Conservation (phyloP, 2,888 invertebrate genomes). For the Cosmia pyralina region DNA sequence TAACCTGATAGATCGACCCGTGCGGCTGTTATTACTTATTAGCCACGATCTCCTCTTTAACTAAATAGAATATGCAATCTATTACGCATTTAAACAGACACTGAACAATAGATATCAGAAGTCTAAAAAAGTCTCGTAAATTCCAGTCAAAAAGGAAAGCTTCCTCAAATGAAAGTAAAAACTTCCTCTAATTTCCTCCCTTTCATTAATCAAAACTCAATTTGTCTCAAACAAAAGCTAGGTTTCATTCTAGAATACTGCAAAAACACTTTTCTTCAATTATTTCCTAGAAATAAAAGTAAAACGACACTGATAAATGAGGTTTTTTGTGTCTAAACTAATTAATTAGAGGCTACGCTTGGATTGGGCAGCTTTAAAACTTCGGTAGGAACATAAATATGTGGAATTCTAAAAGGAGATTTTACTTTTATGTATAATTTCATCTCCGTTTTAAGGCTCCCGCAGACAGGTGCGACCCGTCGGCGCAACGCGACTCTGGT, state of each 20-base stretch:
- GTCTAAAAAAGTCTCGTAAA: background rate
- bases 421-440: background rate
- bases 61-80: no score
- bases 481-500: no score
- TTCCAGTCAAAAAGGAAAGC: background rate
- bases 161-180: conserved; percentile 23
- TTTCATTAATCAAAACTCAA: conserved; percentile 50
- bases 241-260: conserved; percentile 26
- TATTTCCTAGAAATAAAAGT: conserved; percentile 50
- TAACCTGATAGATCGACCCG: no score
- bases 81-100: no score
- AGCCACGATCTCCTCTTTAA: no score
- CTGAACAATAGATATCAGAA: background rate
- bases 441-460: background rate
- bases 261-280: conserved; percentile 46
- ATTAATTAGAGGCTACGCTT: conserved; percentile 51
- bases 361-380: conserved; percentile 31
- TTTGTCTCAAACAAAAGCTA: conserved; percentile 46
- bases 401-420: background rate
- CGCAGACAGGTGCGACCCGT: no score
- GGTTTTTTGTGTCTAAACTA: conserved; percentile 49
- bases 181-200: conserved; percentile 4
- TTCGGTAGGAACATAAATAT: background rate
- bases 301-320: conserved; percentile 61
- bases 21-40: no score